Evolutionary conservation across 2,113 vertebrate species (phyloP).

Genomic region (Pardalotus punctatus): DNA sequence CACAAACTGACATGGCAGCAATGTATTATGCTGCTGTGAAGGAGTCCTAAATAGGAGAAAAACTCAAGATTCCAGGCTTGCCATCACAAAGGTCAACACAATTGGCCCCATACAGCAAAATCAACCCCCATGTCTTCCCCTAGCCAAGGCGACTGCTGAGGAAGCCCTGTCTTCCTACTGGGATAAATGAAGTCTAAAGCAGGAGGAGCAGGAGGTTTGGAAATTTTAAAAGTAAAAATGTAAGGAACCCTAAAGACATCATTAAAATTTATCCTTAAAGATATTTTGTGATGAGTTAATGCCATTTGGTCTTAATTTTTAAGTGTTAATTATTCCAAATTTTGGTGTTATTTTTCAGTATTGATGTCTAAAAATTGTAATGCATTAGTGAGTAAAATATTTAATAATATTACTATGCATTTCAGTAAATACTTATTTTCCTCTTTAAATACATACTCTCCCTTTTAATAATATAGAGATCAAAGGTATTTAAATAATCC

Average conservation of each 20-base stretch:
- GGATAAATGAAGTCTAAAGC: conserved; percentile 75
- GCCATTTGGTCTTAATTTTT: neutral
- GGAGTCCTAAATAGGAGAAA: conserved; percentile 75
- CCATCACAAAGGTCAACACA: conserved; percentile 82
- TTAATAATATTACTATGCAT: neutral
- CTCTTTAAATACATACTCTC: neutral
- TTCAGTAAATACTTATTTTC: neutral
- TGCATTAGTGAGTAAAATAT: neutral
- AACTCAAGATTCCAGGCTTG: conserved; percentile 71
- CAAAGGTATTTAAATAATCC: neutral
- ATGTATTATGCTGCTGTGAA: conserved; percentile 60
- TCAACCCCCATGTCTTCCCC: conserved; percentile 70
- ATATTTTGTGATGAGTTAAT: conserved; percentile 46
- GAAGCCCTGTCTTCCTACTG: conserved; percentile 72
- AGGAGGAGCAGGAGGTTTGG: conserved; percentile 68
- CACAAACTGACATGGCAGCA: conserved; percentile 72
- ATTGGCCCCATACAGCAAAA: conserved; percentile 83
- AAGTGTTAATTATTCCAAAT: conserved; percentile 7
- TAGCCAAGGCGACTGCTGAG: conserved; percentile 61
- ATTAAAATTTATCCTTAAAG: conserved; percentile 65
- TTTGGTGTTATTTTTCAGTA: conserved; percentile 26
- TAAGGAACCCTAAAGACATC: conserved; percentile 64
- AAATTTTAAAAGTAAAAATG: conserved; percentile 72
- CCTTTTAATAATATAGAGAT: neutral
- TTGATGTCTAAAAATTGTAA: neutral